Base-by-base conservation (phyloP, 2,113 vertebrate species). In the Phalacrocorax carbo region DNA sequence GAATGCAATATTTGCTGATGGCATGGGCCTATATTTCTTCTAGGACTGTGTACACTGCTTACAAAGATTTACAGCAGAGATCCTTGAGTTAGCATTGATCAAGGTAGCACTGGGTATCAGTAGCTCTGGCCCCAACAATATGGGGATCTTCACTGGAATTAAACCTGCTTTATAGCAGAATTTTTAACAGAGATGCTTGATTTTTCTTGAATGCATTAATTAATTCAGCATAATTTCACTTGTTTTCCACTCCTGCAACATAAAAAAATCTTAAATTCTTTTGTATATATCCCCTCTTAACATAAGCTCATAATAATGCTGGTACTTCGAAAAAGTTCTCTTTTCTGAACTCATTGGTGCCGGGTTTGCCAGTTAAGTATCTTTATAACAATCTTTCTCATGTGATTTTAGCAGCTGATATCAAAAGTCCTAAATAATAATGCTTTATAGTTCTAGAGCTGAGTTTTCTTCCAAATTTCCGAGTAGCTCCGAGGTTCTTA, bases 241-340 rank as follows among this genome's bases (percentile, higher is more conserved):
- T 95, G 49, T 91, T 95, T 88, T 46, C 27, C 26, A 34, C 34
- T 93, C 30, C 34, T 73, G 22, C 44, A 72, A 92, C 51, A 38
- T 16, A 72, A 93, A 79, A 77, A 86, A 25, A 18, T 52, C 48
- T 73, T 64, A 72, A 81, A 92, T 79, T 76, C 65, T 60, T 96
- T 75, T 84, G 48, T 64, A 44, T 58, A 18, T 80, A 82, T 70
- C 46, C 81, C 51, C 7, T 84, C 76, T 95, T 83, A 94, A 73
- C n/a, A 55, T 89, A 96, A 96, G 86, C 88, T 93, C 38, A 61
- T 90, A 84, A 93, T 76, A 84, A 92, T n/a, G 34, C 44, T 72
- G 46, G 77, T 51, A 57, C 86, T 97, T 79, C 36, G 26, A 82
- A 94, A 88, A 85, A 51, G 10, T 44, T 77, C 73, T 57, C 15